Conservation (phyloP, 64 coral and sea anemone species). For the Porites australiensis region DNA sequence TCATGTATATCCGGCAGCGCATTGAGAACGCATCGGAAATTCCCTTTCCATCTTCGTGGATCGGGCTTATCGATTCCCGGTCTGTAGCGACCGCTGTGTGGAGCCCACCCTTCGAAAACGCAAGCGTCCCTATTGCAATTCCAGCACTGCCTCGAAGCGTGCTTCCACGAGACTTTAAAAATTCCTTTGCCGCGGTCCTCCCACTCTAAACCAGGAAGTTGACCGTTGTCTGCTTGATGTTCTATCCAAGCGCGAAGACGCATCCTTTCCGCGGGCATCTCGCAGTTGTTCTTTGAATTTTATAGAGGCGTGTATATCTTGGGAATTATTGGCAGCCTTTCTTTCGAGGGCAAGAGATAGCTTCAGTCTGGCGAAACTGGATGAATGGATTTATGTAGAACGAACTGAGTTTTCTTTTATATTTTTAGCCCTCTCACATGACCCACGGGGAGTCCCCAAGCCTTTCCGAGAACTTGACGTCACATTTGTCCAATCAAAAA, state of each 20-base stretch:
- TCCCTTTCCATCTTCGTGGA: constrained; percentile 89
- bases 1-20: constrained; percentile 87
- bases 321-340: not conserved
- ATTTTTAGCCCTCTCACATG: constrained; percentile 20
- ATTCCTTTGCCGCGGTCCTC: constrained; percentile 58
- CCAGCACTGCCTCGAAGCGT: constrained; percentile 80
- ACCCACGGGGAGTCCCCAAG: constrained; percentile 19
- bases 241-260: constrained; percentile 87
- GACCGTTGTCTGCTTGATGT: constrained; percentile 63
- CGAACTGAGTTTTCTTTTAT: not conserved
- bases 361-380: not conserved
- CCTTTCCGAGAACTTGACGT: constrained; percentile 18
- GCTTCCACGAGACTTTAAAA: constrained; percentile 89
- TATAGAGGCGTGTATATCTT: no score
- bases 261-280: constrained; percentile 70
- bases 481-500: constrained; percentile 21
- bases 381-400: not conserved
- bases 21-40: constrained; percentile 90
- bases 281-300: not conserved
- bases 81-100: constrained; percentile 74
- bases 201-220: constrained; percentile 82
- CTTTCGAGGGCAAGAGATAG: not conserved
- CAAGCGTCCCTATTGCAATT: constrained; percentile 31
- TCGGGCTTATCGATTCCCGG: constrained; percentile 57
- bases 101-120: constrained; percentile 81